These are phyloP conservation scores for Wasmannia auropunctata DNA, from an alignment of 1,140 invertebrate genomes.

Conservation along the genomic window DNA sequence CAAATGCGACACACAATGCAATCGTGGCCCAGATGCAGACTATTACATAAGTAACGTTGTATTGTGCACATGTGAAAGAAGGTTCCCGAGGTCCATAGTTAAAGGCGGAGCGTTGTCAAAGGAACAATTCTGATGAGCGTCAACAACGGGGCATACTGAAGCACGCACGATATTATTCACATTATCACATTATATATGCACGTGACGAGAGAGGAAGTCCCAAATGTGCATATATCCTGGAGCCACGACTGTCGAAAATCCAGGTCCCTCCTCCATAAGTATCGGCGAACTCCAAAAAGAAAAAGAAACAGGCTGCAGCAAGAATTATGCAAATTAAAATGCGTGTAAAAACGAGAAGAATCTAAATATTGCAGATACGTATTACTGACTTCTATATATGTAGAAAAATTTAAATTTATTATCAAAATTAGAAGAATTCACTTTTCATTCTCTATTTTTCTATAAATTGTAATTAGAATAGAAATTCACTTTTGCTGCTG, in stretches of 20 bases:
- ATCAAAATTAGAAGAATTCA: not conserved
- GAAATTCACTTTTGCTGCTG: not conserved
- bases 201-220: constrained; percentile 73
- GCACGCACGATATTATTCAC: not conserved
- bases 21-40: not conserved
- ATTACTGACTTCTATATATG: not conserved
- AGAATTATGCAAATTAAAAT: constrained; percentile 4
- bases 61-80: not conserved
- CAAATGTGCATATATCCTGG: constrained; percentile 83
- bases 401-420: not conserved
- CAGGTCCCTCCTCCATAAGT: not conserved
- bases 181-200: not conserved
- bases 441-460: not conserved
- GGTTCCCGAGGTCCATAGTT: constrained; percentile 8
- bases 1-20: not conserved
- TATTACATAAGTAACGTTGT: not conserved
- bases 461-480: not conserved
- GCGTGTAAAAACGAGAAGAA: not conserved
- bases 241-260: constrained; percentile 14
- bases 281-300: not conserved
- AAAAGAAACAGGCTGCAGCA: not conserved
- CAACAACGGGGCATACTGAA: not conserved
- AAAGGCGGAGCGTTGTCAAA: not conserved
- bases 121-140: not conserved
- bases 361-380: not conserved